Percentiles rank a stretch among this genome's conserved stretches.
phyloP scores from a whole-genome alignment of 2,888 invertebrate species.

The Melanotus villosus region DNA sequence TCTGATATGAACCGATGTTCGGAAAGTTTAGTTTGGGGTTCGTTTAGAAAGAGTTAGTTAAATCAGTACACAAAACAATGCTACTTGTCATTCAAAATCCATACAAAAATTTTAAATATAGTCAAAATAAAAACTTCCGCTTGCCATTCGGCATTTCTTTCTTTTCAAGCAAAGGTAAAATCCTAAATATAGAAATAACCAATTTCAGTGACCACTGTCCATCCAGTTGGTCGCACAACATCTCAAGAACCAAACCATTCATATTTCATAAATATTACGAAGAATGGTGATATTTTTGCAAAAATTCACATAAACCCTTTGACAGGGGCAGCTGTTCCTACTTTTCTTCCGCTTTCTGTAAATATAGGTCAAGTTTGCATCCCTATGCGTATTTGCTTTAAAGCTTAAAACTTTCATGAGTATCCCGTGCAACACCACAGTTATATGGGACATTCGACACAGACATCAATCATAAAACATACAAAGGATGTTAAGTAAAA shows the following conservation, averaged over 20 bases:
- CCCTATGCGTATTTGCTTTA: slow-evolving; percentile 43
- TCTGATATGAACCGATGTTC: no score
- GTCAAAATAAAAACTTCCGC: not conserved
- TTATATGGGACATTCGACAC: slow-evolving; percentile 61
- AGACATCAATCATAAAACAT: slow-evolving; percentile 66
- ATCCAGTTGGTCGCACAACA: slow-evolving; percentile 25
- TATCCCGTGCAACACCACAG: slow-evolving; percentile 50
- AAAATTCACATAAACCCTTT: slow-evolving; percentile 49
- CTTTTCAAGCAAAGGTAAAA: not conserved
- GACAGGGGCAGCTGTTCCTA: slow-evolving; percentile 40
- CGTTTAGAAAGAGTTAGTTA: no score
- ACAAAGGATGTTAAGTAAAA: slow-evolving; percentile 57
- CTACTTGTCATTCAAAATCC: no score
- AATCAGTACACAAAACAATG: no score
- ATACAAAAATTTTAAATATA: no score
- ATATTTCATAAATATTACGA: slow-evolving; percentile 48
- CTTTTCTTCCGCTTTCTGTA: slow-evolving; percentile 44
- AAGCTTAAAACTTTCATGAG: slow-evolving; percentile 36
- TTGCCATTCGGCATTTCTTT: no score
- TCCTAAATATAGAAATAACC: not conserved
- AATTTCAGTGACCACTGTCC: slow-evolving; percentile 41
- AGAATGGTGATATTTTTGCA: slow-evolving; percentile 42
- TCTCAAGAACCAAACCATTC: slow-evolving; percentile 38
- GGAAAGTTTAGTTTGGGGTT: no score
- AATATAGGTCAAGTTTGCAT: slow-evolving; percentile 46